Evolutionary conservation across 2,888 invertebrate species (phyloP), one percentile per base, ranked within the genome.

Genomic region (Drosophila peninsularis): DNA sequence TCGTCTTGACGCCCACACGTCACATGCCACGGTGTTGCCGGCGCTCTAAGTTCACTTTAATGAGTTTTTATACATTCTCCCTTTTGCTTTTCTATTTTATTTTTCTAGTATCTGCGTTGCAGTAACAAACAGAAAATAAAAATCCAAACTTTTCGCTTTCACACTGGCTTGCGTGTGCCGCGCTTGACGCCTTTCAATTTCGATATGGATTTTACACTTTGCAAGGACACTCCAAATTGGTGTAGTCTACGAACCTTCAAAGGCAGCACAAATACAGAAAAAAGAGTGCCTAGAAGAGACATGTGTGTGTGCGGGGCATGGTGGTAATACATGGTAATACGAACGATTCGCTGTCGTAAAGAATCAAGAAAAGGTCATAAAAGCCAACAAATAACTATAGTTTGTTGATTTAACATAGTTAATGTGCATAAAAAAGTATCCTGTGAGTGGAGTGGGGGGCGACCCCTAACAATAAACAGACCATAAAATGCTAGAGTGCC

Each of bases 321-420:
- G 27, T 68, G 53, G 56, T 56, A 57, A 73, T 41, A 61, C n/a
- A n/a, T n/a, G n/a, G 50, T 55, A 73, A 70, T 36, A 69, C 65
- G 62, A 44, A 34, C 44, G 54, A 69, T 71, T 70, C 70, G 45
- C 41, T 74, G 69, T 56, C 86, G 67, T 74, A 78, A 63, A 69
- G 47, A 64, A 78, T 75, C 75, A 85, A 78, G 71, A 85, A 88
- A 73, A 70, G 65, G 44, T 45, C 71, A 85, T 82, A 77, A 85
- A 88, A 71, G 34, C 68, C 54, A 74, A 58, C 66, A 70, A 85
- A 78, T 74, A 84, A 78, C 87, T 75, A 66, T 69, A 50, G 60
- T 63, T 75, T 84, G 81, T 84, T 83, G 88, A 84, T 75, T 80
- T 84, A 87, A 65, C 89, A 81, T 81, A 75, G 69, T 81, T 78